Conservation (phyloP, 2,113 vertebrate species). For the Brachyhypopomus occidentalis region DNA sequence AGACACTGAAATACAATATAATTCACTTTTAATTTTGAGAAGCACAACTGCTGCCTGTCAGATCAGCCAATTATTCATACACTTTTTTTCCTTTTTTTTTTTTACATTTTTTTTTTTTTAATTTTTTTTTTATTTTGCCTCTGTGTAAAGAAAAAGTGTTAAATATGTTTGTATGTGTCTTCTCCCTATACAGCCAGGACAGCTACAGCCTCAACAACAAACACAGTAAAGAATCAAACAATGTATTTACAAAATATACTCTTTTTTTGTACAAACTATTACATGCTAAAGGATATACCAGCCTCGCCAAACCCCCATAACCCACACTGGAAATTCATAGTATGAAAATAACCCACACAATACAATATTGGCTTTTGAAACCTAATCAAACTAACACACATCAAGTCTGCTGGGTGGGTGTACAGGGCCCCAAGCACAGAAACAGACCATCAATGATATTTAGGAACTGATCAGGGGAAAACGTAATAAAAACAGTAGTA, state of each 20-base stretch:
- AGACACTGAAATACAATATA: conserved; percentile 56
- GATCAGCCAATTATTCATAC: conserved; percentile 54
- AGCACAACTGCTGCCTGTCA: conserved; percentile 56
- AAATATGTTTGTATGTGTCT: conserved; percentile 63
- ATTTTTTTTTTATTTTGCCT: conserved; percentile 41
- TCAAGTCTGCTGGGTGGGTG: conserved; percentile 25
- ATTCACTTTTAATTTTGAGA: conserved; percentile 62
- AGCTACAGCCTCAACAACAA: conserved; percentile 62
- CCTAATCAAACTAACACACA: conserved; percentile 45
- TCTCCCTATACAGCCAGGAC: conserved; percentile 67
- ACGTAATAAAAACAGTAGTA: conserved; percentile 9
- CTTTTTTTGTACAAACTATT: conserved; percentile 64
- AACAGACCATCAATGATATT: conserved; percentile 39
- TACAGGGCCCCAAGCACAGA: conserved; percentile 34
- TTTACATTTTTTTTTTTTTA: conserved; percentile 5
- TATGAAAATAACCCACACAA: conserved; percentile 57
- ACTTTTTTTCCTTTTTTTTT: conserved; percentile 34
- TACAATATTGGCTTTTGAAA: conserved; percentile 46
- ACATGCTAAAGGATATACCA: conserved; percentile 63
- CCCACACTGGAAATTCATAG: conserved; percentile 53
- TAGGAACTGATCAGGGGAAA: conserved; percentile 22
- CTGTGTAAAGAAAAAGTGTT: conserved; percentile 61
- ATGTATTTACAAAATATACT: conserved; percentile 67
- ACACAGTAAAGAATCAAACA: conserved; percentile 65
- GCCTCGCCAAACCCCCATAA: conserved; percentile 49